A percentile compares a stretch with the other conserved stretches of the same genome.
Evolutionary conservation across 2,888 invertebrate genomes (phyloP).

Genomic region (Apotomis betuletana): DNA sequence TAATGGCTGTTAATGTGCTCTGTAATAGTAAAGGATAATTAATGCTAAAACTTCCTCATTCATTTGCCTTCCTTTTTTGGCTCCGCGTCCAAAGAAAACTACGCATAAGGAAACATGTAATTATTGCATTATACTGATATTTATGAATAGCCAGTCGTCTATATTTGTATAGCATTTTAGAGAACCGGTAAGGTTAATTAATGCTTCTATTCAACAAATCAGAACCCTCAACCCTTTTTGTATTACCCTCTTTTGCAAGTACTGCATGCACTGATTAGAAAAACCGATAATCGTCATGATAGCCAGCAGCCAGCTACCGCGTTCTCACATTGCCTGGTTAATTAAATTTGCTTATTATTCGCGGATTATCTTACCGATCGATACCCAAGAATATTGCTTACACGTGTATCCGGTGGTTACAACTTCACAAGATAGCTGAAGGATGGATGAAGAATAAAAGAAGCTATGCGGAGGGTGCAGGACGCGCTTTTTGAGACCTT

Average conservation of each 20-base stretch:
- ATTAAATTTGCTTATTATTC: neutral
- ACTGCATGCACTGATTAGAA: neutral
- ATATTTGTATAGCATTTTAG: too few relatives aligned
- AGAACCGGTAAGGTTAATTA: too few relatives aligned
- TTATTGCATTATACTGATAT: too few relatives aligned
- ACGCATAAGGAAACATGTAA: too few relatives aligned
- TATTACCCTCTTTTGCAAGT: neutral
- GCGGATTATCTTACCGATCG: neutral
- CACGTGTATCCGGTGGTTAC: neutral
- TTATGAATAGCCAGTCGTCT: too few relatives aligned
- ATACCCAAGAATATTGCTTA: neutral
- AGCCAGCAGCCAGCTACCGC: neutral
- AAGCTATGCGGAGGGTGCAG: too few relatives aligned
- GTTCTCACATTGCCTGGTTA: neutral
- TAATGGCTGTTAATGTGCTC: conserved; percentile 5
- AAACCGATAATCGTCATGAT: neutral
- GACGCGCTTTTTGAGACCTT: too few relatives aligned
- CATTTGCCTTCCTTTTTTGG: neutral
- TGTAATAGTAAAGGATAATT: conserved; percentile 12
- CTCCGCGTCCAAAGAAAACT: too few relatives aligned
- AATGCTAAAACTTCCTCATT: neutral
- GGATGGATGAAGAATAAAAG: too few relatives aligned
- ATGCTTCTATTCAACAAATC: neutral
- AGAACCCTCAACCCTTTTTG: neutral
- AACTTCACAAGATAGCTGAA: too few relatives aligned